phyloP scores from a whole-genome alignment of 2,797 vertebrate genomes.

The Cheirogaleus major region DNA sequence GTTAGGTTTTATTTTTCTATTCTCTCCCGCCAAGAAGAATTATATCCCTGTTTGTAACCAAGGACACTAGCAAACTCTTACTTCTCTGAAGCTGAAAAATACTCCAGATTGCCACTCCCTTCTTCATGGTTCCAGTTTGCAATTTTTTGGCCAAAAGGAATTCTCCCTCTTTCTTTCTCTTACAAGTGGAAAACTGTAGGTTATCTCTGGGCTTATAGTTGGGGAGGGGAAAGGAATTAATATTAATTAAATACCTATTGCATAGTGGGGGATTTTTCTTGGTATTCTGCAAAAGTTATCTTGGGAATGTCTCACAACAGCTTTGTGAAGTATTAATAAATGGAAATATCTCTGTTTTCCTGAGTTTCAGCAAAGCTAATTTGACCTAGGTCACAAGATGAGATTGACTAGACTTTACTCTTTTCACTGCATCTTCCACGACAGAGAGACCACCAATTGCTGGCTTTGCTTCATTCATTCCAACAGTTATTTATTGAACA shows the following conservation, averaged over 20 bases:
- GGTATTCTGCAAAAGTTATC: constrained; percentile 18
- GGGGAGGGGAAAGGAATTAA: not conserved
- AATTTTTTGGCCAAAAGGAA: constrained; percentile 1
- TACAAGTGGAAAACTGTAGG: constrained; percentile 8
- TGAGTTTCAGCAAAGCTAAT: not conserved
- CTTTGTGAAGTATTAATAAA: not conserved
- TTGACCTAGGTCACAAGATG: not conserved
- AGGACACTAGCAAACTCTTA: not conserved
- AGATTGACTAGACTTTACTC: not conserved
- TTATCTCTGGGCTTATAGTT: not conserved
- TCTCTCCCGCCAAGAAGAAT: not conserved
- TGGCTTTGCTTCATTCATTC: not conserved
- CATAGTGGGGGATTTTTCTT: not conserved
- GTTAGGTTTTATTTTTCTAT: not conserved
- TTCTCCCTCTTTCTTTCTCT: constrained; percentile 14
- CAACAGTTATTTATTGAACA: not conserved
- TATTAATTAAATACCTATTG: constrained; percentile 17
- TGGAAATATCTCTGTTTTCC: not conserved
- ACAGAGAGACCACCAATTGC: not conserved
- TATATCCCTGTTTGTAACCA: constrained; percentile 8
- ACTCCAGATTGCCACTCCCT: constrained; percentile 3
- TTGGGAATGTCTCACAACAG: not conserved
- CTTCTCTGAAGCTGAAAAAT: constrained; percentile 50
- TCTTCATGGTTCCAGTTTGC: not conserved
- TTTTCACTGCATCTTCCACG: not conserved